Evolutionary conservation across 2,113 vertebrate species (phyloP).

Genomic region (Mus musculus): GRCm39 chr7:55636001-55636500

Average conservation of each 20-base stretch:
- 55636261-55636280: not conserved
- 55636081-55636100: not conserved
- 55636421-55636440: not conserved
- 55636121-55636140: not conserved
- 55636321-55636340: not conserved
- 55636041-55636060: not conserved
- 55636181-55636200: not conserved
- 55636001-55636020: not conserved
- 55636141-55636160: not conserved
- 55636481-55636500: not conserved
- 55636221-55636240: not conserved
- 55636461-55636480: not conserved
- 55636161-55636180: not conserved
- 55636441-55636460: not conserved
- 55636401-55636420: not conserved
- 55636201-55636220: not conserved
- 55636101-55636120: conserved; percentile 21
- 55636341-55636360: not conserved
- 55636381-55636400: not conserved
- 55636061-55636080: not conserved
- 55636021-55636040: not conserved
- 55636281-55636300: not conserved
- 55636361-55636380: not conserved
- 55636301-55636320: not conserved
- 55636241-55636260: not conserved